Base-by-base conservation (phyloP, 2,113 vertebrate species). In the Leuciscus idus region DNA sequence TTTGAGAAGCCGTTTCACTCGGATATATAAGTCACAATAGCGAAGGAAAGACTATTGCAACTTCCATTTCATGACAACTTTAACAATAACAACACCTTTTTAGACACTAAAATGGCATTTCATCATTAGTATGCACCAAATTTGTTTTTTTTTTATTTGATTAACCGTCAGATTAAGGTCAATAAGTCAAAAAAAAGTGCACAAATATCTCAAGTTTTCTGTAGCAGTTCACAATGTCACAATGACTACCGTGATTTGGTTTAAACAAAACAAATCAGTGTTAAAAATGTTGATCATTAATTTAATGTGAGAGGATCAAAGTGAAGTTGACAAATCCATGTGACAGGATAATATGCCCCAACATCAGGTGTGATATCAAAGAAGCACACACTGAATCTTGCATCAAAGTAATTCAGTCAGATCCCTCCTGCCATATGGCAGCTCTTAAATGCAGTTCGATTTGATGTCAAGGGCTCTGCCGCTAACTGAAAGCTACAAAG, bases 341-440 rank as follows among this genome's bases (percentile, higher is more conserved):
- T 28, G 33, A 43, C 43, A 72, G 13, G 33, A 55, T 12, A 55
- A 62, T 59, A 48, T 79, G 62, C 23, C 5, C 66, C 76, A 84
- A 61, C 75, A 81, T 77, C 77, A 84, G 82, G 68, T 88, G 74
- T 48, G 66, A 80, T 84, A 84, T 86, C 73, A 84, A 86, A 78
- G 62, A 75, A 61, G 33, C 57, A 86, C 64, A 79, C 81, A 46
- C 17, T 66, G 26, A 61, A 76, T 76, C 33, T 62, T 61, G 57
- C 68, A 84, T 77, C 62, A 81, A 84, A 86, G 70, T 81, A 68
- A 89, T 86, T 84, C 2, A 68, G 55, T 86, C 28, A 76, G 39
- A 39, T 36, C 30, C 70, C 43, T 84, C 70, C 83, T 73, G 36
- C 76, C 50, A 81, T 81, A 86, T 84, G 77, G 6, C 55, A 70